Evolutionary conservation across 2,113 vertebrate species (phyloP).

Genomic region (Pogona vitticeps): DNA sequence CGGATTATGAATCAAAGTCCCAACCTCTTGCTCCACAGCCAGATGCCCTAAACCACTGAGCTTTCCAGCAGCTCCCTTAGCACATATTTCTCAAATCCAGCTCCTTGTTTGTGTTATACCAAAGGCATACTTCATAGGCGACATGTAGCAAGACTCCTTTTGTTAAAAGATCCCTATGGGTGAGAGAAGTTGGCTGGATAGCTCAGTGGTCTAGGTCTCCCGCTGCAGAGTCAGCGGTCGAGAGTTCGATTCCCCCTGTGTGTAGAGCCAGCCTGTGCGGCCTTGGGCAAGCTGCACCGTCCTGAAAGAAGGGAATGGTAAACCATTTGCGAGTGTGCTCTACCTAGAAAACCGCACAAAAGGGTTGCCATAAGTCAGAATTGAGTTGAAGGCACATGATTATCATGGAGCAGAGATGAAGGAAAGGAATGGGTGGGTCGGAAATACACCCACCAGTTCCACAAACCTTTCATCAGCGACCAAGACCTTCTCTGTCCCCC

Average conservation of each 20-base stretch:
- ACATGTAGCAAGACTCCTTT: not conserved
- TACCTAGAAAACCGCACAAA: too few species aligned
- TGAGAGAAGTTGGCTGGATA: not conserved
- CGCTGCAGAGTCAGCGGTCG: too few species aligned
- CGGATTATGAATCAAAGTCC: too few species aligned
- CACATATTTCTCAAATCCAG: not conserved
- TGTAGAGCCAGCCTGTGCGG: too few species aligned
- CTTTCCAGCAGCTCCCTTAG: not conserved
- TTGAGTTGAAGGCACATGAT: too few species aligned
- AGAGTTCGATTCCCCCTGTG: too few species aligned
- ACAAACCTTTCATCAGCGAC: constrained; percentile 62
- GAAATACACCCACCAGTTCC: constrained; percentile 16
- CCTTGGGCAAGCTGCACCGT: too few species aligned
- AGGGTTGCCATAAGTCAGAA: too few species aligned
- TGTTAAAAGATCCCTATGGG: constrained; percentile 35
- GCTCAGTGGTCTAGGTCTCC: too few species aligned
- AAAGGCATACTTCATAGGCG: not conserved
- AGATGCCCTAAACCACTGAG: too few species aligned
- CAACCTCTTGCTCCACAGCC: too few species aligned
- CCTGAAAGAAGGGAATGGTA: not conserved
- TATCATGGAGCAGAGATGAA: not conserved
- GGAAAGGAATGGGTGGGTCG: not conserved
- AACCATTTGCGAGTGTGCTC: too few species aligned
- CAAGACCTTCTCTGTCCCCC: constrained; percentile 1
- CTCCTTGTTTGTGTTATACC: not conserved